phyloP scores from a whole-genome alignment of 2,797 vertebrate genomes.

The Microctenopoma lineatum region DNA sequence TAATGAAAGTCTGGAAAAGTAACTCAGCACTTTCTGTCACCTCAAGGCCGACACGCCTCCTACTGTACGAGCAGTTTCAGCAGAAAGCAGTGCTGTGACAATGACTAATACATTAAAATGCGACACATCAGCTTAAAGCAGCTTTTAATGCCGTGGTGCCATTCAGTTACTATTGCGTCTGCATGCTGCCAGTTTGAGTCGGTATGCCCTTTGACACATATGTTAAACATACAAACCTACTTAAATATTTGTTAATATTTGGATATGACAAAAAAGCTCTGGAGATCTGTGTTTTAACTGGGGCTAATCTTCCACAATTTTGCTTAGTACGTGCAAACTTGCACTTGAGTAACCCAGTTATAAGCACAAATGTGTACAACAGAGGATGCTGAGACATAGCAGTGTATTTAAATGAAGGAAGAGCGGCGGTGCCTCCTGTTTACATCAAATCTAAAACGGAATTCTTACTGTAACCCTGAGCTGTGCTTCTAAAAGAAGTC shows the following conservation, averaged over 20 bases:
- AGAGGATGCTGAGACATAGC: too few relatives aligned
- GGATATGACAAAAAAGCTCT: conserved; percentile 27
- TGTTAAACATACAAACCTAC: conserved; percentile 8
- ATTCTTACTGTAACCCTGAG: too few relatives aligned
- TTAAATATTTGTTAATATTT: conserved; percentile 24
- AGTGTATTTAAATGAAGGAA: too few relatives aligned
- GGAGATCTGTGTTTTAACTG: conserved; percentile 19
- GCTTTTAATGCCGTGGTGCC: conserved; percentile 34
- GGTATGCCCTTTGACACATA: neutral
- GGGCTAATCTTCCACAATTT: conserved; percentile 7
- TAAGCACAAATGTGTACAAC: too few relatives aligned
- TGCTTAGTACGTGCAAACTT: neutral
- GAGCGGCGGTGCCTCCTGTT: too few relatives aligned
- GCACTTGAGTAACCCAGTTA: too few relatives aligned
- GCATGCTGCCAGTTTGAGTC: conserved; percentile 33
- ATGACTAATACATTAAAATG: conserved; percentile 58
- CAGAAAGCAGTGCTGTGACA: conserved; percentile 51
- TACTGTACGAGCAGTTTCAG: conserved; percentile 45
- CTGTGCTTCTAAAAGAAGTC: too few relatives aligned
- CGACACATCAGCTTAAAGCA: conserved; percentile 47
- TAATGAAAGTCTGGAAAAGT: conserved; percentile 49
- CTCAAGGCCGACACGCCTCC: conserved; percentile 29
- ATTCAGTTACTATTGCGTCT: conserved; percentile 43
- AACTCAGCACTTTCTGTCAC: conserved; percentile 64
- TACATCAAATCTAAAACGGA: too few relatives aligned